These are phyloP conservation scores for Drosophila differens DNA, from an alignment of 2,888 invertebrate species.

Conservation along the genomic window DNA sequence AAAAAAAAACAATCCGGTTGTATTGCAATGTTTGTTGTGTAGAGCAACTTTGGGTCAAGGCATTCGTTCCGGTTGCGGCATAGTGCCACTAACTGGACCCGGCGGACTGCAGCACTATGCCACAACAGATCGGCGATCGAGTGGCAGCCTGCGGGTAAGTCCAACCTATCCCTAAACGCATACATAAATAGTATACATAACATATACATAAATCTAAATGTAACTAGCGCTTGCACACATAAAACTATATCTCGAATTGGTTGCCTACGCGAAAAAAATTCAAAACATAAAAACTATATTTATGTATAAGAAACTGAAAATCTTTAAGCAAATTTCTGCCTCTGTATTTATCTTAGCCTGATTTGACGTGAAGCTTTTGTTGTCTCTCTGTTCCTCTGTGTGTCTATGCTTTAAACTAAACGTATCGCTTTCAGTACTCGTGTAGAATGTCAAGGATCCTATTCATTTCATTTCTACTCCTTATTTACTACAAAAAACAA, in stretches of 20 bases:
- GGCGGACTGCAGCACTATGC: conserved; percentile 85
- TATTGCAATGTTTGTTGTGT: conserved; percentile 82
- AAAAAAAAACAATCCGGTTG: conserved; percentile 67
- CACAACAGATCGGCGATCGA: conserved; percentile 85
- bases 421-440: conserved; percentile 43
- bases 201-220: conserved; percentile 20
- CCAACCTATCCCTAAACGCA: conserved; percentile 12
- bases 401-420: conserved; percentile 28
- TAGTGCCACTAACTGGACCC: conserved; percentile 85
- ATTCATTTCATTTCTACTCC: conserved; percentile 10
- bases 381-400: conserved; percentile 69
- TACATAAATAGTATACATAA: conserved; percentile 5
- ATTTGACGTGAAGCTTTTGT: conserved; percentile 84
- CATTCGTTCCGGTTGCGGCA: conserved; percentile 85
- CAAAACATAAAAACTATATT: background rate
- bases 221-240: conserved; percentile 54
- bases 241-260: conserved; percentile 39
- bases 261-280: conserved; percentile 25
- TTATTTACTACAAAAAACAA: conserved; percentile 5
- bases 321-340: conserved; percentile 30
- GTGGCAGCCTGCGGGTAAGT: conserved; percentile 85
- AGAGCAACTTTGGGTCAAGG: conserved; percentile 86
- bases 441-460: conserved; percentile 38
- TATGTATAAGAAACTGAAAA: conserved; percentile 12
- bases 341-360: conserved; percentile 63